Base-by-base conservation (phyloP, 30 jellyfish, hydroid and myxozoan genomes). In the Chrysaora quinquecirrha region DNA sequence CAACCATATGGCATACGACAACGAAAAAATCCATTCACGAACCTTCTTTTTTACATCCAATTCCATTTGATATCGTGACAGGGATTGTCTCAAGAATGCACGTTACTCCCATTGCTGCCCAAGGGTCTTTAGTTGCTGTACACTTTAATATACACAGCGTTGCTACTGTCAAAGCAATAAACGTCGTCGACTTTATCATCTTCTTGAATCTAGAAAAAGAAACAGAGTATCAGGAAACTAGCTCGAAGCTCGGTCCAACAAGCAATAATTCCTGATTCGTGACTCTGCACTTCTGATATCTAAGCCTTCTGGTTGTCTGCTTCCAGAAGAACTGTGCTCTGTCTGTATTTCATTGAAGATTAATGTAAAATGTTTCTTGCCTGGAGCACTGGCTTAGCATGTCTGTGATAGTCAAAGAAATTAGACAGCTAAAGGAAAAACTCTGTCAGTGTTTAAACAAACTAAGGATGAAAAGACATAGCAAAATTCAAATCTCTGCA, bases 51-150 rank as follows among this genome's bases (percentile, higher is more conserved):
- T 61, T 69, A 50, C 95, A 84, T 34, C 95, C 88, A 12, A 7
- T 28, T 25, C 43, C 69, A 19, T 73, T 70, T n/a, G 46, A 35
- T 2, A 83, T 60, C 3, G 76, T 60, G 25, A 83, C 83, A 3
- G 22, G 23, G 3, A 33, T 48, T n/a, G 80, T 43, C 58, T 84
- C 95, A 33, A 48, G 62, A 16, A 71, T 69, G 58, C 95, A 84
- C 3, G 95, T 84, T 2, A 84, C 87, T 9, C 95, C 95, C 95
- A 84, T 84, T 11, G 30, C 27, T 4, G 77, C 88, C 95, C 95
- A 84, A 7, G 95, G 95, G 21, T 52, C 68, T 19, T 20, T 12
- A 52, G 27, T 52, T 4, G 24, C 68, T 52, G 29, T 52, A 16
- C 7, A 19, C 24, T 52, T 25, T 25, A 52, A 3, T 52, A 19